Conservation (phyloP, 2,113 vertebrate species). For the Tonatia bakeri region DNA sequence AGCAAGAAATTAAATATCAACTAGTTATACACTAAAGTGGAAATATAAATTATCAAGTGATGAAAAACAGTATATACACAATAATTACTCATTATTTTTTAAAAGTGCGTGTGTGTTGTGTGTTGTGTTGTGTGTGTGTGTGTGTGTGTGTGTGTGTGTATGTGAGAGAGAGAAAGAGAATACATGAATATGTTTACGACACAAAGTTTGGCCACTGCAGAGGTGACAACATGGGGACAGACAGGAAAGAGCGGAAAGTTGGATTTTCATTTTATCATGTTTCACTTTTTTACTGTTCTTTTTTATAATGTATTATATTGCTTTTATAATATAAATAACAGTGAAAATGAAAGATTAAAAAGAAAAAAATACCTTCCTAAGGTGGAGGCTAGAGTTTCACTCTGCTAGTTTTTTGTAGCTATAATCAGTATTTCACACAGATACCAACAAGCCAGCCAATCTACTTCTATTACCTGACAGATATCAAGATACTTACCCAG, state of each 20-base stretch:
- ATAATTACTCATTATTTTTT: neutral
- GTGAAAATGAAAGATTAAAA: constrained; percentile 32
- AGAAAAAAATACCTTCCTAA: constrained; percentile 18
- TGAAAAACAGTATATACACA: neutral
- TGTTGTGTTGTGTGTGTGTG: too few relatives aligned
- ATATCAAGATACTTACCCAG: neutral
- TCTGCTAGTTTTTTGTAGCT: neutral
- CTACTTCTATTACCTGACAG: neutral
- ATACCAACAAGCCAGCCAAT: neutral
- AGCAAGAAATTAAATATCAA: constrained; percentile 29
- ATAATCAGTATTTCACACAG: neutral
- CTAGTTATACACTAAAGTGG: neutral
- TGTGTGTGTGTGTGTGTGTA: too few relatives aligned
- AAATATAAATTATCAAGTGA: constrained; percentile 12
- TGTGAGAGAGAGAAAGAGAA: too few relatives aligned
- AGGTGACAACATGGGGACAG: neutral
- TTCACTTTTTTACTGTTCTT: neutral
- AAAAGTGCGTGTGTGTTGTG: neutral
- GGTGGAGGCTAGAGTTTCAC: neutral
- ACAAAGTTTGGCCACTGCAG: neutral
- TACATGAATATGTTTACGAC: neutral
- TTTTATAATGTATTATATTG: neutral
- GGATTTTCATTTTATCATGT: neutral
- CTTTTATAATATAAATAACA: constrained; percentile 10
- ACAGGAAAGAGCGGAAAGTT: neutral